Evolutionary conservation across 2,113 vertebrate genomes (phyloP).

Genomic region (Microcebus murinus): DNA sequence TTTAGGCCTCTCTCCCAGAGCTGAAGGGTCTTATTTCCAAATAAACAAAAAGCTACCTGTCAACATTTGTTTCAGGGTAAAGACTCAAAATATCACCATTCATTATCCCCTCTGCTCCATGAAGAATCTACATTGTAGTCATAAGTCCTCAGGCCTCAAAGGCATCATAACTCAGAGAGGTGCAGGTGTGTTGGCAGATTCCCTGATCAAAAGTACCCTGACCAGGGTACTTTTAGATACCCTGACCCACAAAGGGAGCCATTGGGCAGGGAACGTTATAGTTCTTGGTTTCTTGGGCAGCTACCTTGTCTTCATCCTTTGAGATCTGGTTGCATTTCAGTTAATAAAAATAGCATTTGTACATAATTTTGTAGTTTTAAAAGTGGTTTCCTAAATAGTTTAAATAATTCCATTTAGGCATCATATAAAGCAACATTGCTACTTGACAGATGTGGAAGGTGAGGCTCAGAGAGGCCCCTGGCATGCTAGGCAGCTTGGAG

Average conservation of each 20-base stretch:
- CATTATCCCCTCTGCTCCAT: not conserved
- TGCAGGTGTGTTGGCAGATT: not conserved
- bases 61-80: not conserved
- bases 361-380: not conserved
- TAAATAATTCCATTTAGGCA: not conserved
- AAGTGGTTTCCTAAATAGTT: not conserved
- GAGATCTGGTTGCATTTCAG: constrained; percentile 3
- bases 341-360: not conserved
- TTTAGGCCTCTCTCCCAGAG: not conserved
- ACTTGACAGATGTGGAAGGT: not conserved
- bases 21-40: not conserved
- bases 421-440: not conserved
- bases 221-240: not conserved
- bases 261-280: not conserved
- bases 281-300: not conserved
- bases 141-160: not conserved
- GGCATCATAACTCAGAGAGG: not conserved
- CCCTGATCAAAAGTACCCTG: too few species aligned
- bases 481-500: not conserved
- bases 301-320: not conserved
- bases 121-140: not conserved
- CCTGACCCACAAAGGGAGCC: not conserved
- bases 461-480: not conserved
- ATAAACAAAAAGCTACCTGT: not conserved
- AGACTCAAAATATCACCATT: not conserved